phyloP scores from a whole-genome alignment of 2,113 vertebrate genomes.

The Arenaria interpres region DNA sequence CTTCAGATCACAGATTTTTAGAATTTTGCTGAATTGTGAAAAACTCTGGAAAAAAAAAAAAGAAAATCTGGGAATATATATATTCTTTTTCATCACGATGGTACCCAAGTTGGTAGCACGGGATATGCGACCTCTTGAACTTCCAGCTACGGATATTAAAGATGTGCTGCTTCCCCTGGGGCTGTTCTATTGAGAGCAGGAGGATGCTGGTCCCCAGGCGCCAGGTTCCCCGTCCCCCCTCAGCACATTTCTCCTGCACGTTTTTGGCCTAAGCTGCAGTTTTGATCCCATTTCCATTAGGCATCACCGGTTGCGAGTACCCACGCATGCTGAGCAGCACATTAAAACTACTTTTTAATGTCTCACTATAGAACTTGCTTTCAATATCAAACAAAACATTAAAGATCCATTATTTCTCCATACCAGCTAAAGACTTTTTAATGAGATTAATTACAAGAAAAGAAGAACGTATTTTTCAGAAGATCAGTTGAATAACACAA shows the following conservation, averaged over 20 bases:
- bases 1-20: neutral
- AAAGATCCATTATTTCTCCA: constrained; percentile 68
- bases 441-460: constrained; percentile 66
- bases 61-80: neutral
- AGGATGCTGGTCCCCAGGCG: neutral
- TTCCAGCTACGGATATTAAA: neutral
- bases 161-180: neutral
- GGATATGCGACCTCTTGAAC: neutral
- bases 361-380: constrained; percentile 56
- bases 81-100: too few relatives aligned
- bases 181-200: neutral
- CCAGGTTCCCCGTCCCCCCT: neutral
- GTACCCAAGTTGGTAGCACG: too few relatives aligned
- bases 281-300: constrained; percentile 38
- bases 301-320: neutral
- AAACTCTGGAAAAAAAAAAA: neutral
- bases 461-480: constrained; percentile 36
- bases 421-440: constrained; percentile 68
- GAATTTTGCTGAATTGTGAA: neutral
- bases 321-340: constrained; percentile 13
- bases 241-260: neutral
- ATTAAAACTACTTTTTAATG: constrained; percentile 65
- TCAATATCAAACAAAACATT: constrained; percentile 73
- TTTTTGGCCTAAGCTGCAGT: neutral
- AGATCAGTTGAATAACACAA: constrained; percentile 42